Conservation (phyloP, 2,113 vertebrate species). For the Ochotona curzoniae region DNA sequence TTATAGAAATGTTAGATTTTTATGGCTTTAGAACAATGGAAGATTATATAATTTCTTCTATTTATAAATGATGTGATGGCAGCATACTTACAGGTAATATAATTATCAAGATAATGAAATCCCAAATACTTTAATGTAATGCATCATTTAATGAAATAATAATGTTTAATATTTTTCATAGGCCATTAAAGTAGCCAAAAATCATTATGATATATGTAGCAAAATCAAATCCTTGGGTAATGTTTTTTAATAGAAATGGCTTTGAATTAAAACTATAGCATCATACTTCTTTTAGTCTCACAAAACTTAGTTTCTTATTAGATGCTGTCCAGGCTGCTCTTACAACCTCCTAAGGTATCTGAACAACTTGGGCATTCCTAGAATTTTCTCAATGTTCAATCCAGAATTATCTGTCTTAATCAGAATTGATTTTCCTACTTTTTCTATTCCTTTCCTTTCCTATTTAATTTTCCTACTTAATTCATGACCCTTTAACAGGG, state of each 20-base stretch:
- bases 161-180: not conserved
- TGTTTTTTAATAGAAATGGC: not conserved
- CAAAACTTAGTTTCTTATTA: not conserved
- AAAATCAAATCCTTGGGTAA: not conserved
- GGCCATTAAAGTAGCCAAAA: not conserved
- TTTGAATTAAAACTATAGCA: not conserved
- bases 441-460: not conserved
- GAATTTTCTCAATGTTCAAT: not conserved
- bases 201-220: not conserved
- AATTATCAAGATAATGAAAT: not conserved
- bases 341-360: not conserved
- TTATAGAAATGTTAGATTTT: not conserved
- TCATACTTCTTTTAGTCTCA: not conserved
- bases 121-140: not conserved
- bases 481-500: not conserved
- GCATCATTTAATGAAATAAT: not conserved
- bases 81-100: not conserved
- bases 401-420: not conserved
- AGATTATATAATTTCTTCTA: not conserved
- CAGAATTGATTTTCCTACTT: not conserved
- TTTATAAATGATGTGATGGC: not conserved
- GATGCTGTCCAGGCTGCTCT: not conserved
- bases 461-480: not conserved
- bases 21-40: not conserved
- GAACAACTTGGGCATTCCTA: not conserved